phyloP scores from a whole-genome alignment of 2,113 vertebrate genomes.

The Amblyornis subalaris region DNA sequence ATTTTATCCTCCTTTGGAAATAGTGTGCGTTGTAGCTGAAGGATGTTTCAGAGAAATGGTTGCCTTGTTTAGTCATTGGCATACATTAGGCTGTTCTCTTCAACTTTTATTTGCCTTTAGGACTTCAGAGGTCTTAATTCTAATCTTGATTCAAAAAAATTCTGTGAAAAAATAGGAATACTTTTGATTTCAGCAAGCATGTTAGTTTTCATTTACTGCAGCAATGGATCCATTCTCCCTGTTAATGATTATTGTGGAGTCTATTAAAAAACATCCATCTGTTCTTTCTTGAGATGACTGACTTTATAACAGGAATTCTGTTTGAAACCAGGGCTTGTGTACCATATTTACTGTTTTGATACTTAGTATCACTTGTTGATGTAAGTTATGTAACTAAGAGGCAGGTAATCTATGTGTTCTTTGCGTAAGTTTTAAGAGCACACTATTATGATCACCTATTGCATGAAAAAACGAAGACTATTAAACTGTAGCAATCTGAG shows the following conservation, averaged over 20 bases:
- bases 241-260: background rate
- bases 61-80: background rate
- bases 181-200: background rate
- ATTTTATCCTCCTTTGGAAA: background rate
- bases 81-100: background rate
- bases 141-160: background rate
- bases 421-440: background rate
- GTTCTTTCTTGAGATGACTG: background rate
- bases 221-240: background rate
- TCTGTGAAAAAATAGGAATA: background rate
- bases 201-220: constrained; percentile 30
- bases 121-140: background rate
- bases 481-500: background rate
- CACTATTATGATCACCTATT: background rate
- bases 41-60: background rate
- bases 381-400: background rate
- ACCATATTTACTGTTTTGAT: background rate
- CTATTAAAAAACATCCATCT: constrained; percentile 34
- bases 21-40: background rate
- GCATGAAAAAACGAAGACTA: background rate
- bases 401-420: background rate
- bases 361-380: background rate
- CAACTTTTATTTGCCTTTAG: background rate
- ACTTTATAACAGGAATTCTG: background rate
- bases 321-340: constrained; percentile 5